phyloP scores from a whole-genome alignment of 2,888 invertebrate genomes.

The Heteromyza rotundicornis region DNA sequence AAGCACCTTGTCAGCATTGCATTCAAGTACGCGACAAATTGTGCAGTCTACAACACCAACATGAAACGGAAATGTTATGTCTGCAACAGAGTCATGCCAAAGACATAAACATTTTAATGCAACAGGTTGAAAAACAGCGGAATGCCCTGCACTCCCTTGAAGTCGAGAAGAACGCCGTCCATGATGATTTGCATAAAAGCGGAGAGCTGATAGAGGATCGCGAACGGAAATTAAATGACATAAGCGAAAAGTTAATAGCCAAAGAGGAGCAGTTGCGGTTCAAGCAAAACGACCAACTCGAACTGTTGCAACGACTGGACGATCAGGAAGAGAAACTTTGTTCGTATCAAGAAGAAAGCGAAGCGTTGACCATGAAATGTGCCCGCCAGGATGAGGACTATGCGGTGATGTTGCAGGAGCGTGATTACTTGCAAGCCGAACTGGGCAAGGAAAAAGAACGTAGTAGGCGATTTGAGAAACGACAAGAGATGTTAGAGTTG shows the following conservation, averaged over 20 bases:
- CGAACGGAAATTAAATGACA: constrained; percentile 47
- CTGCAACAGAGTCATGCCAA: constrained; percentile 60
- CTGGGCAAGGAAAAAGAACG: constrained; percentile 72
- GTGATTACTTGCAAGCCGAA: constrained; percentile 64
- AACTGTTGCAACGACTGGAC: constrained; percentile 44
- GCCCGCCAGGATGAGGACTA: constrained; percentile 60
- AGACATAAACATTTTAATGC: constrained; percentile 43
- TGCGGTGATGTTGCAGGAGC: constrained; percentile 55
- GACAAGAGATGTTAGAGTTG: constrained; percentile 76
- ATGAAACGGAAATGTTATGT: constrained; percentile 58
- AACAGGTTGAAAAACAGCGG: constrained; percentile 50
- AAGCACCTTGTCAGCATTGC: constrained; percentile 63
- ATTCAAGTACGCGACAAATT: constrained; percentile 63
- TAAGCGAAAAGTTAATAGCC: constrained; percentile 44
- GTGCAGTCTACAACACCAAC: constrained; percentile 58
- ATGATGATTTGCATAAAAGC: constrained; percentile 53
- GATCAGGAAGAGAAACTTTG: constrained; percentile 41
- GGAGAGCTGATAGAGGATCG: constrained; percentile 57
- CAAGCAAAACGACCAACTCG: constrained; percentile 42
- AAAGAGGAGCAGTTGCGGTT: constrained; percentile 50
- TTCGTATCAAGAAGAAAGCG: constrained; percentile 42
- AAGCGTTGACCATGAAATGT: constrained; percentile 50
- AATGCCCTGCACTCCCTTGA: constrained; percentile 43
- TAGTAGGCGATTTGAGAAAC: constrained; percentile 73
- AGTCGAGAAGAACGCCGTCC: constrained; percentile 40